Conservation (phyloP, 2,113 vertebrate genomes). For the Motacilla tschutschensis region DNA sequence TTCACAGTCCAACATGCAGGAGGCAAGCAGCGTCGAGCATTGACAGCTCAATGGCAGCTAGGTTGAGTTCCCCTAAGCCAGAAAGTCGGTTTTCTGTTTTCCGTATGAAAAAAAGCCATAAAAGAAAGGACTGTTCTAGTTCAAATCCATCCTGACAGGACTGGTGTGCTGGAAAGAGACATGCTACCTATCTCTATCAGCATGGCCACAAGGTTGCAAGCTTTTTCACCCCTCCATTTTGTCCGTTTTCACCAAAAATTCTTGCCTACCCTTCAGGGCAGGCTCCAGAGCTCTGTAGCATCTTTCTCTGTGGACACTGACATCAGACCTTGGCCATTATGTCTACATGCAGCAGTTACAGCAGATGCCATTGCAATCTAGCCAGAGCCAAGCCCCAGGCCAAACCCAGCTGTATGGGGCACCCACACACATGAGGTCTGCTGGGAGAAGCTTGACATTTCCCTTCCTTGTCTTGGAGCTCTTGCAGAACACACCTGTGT, state of each 20-base stretch:
- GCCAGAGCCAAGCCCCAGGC: not conserved
- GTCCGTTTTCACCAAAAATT: not conserved
- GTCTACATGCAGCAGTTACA: not conserved
- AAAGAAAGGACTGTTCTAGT: not conserved
- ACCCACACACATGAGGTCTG: not conserved
- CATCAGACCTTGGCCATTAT: not conserved
- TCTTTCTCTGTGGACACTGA: not conserved
- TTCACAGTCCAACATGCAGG: not conserved
- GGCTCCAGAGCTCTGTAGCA: not conserved
- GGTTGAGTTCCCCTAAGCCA: not conserved
- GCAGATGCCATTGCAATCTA: not conserved
- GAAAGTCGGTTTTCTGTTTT: not conserved
- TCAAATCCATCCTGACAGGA: not conserved
- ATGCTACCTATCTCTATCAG: not conserved
- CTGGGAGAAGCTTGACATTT: not conserved
- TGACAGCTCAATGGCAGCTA: not conserved
- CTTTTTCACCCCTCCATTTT: not conserved
- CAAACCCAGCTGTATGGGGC: not conserved
- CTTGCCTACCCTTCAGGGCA: not conserved
- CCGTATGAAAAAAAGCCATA: not conserved
- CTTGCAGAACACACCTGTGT: not conserved
- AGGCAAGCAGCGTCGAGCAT: rapidly evolving
- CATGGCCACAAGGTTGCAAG: not conserved
- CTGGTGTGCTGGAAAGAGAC: not conserved
- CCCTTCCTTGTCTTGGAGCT: not conserved